Base-by-base conservation (phyloP, 2,797 vertebrate genomes). In the Discoglossus pictus region DNA sequence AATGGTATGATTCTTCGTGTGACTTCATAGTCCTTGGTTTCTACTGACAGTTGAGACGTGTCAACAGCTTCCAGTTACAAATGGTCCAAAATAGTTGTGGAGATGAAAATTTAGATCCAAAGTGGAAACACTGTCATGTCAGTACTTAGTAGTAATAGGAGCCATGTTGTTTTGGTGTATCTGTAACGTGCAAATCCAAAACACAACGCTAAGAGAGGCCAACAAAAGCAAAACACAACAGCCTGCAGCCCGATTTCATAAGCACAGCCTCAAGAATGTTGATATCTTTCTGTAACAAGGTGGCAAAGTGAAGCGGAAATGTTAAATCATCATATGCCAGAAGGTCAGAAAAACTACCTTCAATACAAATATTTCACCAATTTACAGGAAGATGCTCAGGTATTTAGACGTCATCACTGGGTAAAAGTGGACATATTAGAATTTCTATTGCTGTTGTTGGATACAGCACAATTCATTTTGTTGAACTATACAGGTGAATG, bases 1-100 rank as follows among this genome's bases (percentile, higher is more conserved):
- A 31, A 4, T 31, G 27, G 27, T 31, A 31, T 31, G 27, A 31
- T 77, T 65, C 39, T 15, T 68, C 12, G 0, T 70, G 76, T 78
- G 65, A 67, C 55, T 62, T 53, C 75, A 65, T 71, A 72, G 42
- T 20, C 21, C 47, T 21, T 71, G 25, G 42, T 67, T 77, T 65
- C 68, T 54, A 44, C 60, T 71, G 73, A 52, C 58, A 68, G 61
- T 74, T 76, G 78, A 75, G 75, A 74, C 79, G 52, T 74, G 66
- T 73, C 73, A 79, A 69, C 39, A 76, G 42, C 76, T 66, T 78
- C 51, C 73, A 68, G 63, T 75, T 71, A 50, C 47, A 58, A 62
- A 64, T 38, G 60, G 84, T 84, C 75, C 68, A 76, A 84, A 86
- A 81, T 61, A 86, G 72, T 70, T 23, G 23, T 21, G 17, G 25